phyloP scores from a whole-genome alignment of 2,797 vertebrate species.

The Sciurus carolinensis region DNA sequence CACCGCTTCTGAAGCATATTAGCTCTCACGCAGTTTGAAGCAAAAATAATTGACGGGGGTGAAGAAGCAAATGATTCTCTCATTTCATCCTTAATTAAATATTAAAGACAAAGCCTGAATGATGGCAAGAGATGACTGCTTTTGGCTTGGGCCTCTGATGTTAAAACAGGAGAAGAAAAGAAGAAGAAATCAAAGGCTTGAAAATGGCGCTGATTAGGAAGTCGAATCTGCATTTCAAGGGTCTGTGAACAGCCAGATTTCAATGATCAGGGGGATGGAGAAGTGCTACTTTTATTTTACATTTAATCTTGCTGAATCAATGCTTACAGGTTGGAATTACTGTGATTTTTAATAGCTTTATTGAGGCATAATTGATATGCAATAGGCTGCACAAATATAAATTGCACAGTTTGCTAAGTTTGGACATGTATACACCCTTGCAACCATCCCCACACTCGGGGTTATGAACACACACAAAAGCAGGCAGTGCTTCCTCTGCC shows the following conservation, averaged over 20 bases:
- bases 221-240: constrained; percentile 42
- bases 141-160: background rate
- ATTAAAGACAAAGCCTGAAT: constrained; percentile 68
- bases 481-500: background rate
- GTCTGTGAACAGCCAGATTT: constrained; percentile 31
- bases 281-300: background rate
- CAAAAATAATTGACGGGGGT: constrained; percentile 63
- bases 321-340: background rate
- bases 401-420: background rate
- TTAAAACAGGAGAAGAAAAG: background rate
- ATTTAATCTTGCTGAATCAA: constrained; percentile 35
- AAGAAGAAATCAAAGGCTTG: constrained; percentile 55
- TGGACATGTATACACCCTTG: background rate
- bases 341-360: background rate
- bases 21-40: constrained; percentile 67
- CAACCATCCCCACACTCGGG: background rate
- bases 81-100: constrained; percentile 81
- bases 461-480: background rate
- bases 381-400: background rate
- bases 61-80: constrained; percentile 69
- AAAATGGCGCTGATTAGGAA: constrained; percentile 44
- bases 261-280: background rate
- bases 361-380: background rate
- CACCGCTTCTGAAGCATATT: constrained; percentile 67
- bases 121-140: constrained; percentile 21